Conservation (phyloP, 2,113 vertebrate genomes). For the Entomyzon cyanotis region DNA sequence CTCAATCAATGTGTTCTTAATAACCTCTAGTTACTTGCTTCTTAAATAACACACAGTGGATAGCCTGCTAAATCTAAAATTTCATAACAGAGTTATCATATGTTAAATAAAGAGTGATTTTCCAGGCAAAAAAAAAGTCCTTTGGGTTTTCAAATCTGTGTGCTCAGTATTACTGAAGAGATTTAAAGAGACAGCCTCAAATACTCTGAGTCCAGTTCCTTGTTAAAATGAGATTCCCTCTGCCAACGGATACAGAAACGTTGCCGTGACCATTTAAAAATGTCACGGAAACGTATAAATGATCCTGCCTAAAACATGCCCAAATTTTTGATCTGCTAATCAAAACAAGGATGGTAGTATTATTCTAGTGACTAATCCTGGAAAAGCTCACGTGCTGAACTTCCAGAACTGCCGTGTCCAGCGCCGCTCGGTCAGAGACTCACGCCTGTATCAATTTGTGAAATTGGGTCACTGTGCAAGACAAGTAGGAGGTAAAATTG, state of each 20-base stretch:
- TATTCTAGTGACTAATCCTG: background rate
- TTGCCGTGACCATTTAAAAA: background rate
- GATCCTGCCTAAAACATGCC: background rate
- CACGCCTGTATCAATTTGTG: background rate
- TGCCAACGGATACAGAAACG: background rate
- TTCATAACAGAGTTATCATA: slow-evolving; percentile 77
- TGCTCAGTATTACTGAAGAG: slow-evolving; percentile 32
- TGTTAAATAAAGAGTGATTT: slow-evolving; percentile 75
- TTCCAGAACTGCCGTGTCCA: background rate
- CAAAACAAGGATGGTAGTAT: background rate
- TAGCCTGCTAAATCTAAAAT: slow-evolving; percentile 70
- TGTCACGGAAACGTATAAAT: background rate
- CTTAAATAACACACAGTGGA: slow-evolving; percentile 68
- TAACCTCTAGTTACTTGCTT: slow-evolving; percentile 70
- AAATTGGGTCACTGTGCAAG: slow-evolving; percentile 58
- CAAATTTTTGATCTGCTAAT: slow-evolving; percentile 6
- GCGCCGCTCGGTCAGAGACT: background rate
- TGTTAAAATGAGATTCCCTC: background rate
- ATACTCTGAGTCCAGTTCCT: background rate
- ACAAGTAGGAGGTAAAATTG: slow-evolving; percentile 59
- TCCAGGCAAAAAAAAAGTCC: slow-evolving; percentile 53
- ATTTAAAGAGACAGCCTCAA: slow-evolving; percentile 61
- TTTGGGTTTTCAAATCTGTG: slow-evolving; percentile 64
- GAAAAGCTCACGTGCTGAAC: background rate
- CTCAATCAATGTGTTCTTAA: slow-evolving; percentile 80